A percentile compares a stretch with the other conserved stretches of the same genome.
Conservation (phyloP, 2,888 invertebrate genomes). For the Dexiosoma caninum region DNA sequence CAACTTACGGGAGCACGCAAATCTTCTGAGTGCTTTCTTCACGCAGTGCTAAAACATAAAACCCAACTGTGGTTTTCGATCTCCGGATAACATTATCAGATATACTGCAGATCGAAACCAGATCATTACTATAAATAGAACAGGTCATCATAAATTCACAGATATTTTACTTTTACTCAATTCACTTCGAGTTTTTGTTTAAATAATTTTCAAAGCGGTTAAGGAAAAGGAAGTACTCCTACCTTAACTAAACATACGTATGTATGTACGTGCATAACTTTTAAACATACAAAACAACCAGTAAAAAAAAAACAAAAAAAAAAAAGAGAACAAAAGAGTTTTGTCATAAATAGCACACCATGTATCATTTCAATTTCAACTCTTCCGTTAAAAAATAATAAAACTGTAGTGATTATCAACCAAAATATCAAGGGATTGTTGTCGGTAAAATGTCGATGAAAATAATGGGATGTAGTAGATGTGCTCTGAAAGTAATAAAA, state of each 20-base stretch:
- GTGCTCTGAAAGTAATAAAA: neutral
- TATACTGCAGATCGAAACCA: no score
- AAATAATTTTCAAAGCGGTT: no score
- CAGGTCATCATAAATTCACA: no score
- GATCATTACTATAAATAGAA: no score
- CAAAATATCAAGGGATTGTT: conserved; percentile 32
- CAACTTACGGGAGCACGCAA: no score
- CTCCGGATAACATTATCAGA: no score
- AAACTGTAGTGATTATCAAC: conserved; percentile 20
- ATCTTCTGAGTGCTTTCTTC: no score
- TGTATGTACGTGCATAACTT: neutral
- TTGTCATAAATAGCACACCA: conserved; percentile 76
- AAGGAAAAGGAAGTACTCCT: neutral
- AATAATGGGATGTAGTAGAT: conserved; percentile 11
- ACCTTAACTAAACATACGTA: neutral
- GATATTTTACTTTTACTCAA: no score
- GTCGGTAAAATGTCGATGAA: conserved; percentile 12
- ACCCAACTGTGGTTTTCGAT: no score
- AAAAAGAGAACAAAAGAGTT: conserved; percentile 73
- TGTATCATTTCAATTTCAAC: conserved; percentile 72
- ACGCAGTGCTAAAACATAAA: no score
- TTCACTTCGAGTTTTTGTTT: no score
- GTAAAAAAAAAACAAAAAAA: no score
- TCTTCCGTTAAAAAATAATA: neutral
- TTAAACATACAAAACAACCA: neutral